These are phyloP conservation scores for Cepaea nemoralis DNA, from an alignment of 1,140 invertebrate genomes.

Conservation along the genomic window DNA sequence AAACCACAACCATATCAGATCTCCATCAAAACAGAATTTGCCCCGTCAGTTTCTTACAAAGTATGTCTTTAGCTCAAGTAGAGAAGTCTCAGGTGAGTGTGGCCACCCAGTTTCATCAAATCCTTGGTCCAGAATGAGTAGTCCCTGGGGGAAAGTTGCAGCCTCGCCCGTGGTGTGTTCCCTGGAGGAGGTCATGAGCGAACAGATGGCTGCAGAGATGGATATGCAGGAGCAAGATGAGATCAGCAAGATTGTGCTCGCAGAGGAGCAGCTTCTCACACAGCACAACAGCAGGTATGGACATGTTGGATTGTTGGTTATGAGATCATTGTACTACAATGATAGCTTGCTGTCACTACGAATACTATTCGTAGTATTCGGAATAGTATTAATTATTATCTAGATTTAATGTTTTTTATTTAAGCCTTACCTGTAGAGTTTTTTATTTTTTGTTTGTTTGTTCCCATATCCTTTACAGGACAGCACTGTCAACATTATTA, in stretches of 20 bases:
- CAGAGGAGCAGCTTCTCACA: background rate
- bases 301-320: too few species aligned
- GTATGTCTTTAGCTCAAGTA: background rate
- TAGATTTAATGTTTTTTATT: too few species aligned
- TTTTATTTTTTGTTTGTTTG: too few species aligned
- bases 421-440: too few species aligned
- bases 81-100: background rate
- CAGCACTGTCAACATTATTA: too few species aligned
- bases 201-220: conserved; percentile 62
- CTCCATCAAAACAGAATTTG: background rate
- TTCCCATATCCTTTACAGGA: too few species aligned
- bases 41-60: background rate
- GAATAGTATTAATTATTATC: too few species aligned
- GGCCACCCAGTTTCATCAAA: conserved; percentile 1
- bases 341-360: too few species aligned
- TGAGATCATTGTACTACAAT: too few species aligned
- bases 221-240: conserved; percentile 43
- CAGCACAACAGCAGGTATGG: too few species aligned
- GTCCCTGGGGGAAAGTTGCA: conserved; percentile 56
- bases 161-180: conserved; percentile 47
- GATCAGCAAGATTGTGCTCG: background rate
- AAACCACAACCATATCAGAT: too few species aligned
- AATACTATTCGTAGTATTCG: too few species aligned
- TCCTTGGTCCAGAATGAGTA: conserved; percentile 24
- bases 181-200: conserved; percentile 66